Conservation (phyloP, 2,113 vertebrate species). For the Herpetotheres cachinnans region DNA sequence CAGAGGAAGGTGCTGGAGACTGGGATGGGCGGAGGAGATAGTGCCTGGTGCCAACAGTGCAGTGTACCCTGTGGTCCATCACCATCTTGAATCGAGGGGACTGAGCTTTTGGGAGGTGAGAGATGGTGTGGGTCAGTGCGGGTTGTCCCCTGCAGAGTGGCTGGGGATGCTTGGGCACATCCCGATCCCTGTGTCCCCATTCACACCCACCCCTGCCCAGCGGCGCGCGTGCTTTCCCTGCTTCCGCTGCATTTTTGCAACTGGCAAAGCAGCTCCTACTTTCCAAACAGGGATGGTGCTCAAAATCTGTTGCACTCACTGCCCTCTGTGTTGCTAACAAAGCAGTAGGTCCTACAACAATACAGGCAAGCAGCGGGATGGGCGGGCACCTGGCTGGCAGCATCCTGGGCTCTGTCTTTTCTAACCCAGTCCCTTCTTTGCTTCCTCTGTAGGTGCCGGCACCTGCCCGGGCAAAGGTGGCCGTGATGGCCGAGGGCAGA, state of each 20-base stretch:
- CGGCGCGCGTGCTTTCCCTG: rapidly evolving
- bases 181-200: background rate
- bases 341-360: background rate
- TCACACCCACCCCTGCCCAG: background rate
- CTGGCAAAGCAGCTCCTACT: background rate
- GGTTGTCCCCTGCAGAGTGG: background rate
- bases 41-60: background rate
- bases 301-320: background rate
- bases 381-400: background rate
- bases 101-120: background rate
- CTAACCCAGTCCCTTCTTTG: background rate
- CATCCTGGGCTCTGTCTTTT: background rate
- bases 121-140: background rate
- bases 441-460: background rate
- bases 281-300: background rate
- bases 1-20: background rate
- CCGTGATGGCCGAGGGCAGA: background rate
- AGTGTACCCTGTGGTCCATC: background rate
- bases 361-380: background rate
- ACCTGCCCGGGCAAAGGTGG: background rate
- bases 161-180: no score
- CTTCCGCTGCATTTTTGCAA: background rate
- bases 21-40: background rate
- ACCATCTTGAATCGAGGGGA: background rate
- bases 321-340: background rate